Evolutionary conservation across 1,140 invertebrate species (phyloP).

Genomic region (Drosophila yakuba): DNA sequence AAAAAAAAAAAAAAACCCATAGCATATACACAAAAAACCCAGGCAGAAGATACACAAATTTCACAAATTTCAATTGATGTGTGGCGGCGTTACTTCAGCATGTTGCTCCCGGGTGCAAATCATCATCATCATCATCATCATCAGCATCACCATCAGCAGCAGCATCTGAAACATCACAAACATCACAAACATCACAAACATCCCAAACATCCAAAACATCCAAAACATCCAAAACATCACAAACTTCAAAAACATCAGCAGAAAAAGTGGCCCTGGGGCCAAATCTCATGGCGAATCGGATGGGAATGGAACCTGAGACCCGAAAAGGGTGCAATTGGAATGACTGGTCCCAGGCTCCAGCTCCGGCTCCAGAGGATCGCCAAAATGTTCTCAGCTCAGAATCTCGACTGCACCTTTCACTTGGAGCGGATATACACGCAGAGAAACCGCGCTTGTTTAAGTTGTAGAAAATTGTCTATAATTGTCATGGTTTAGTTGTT

Average conservation of each 20-base stretch:
- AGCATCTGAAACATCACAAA: slow-evolving; percentile 1
- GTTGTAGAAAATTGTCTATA: too few species aligned
- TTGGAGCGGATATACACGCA: slow-evolving; percentile 12
- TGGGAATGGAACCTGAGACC: slow-evolving; percentile 24
- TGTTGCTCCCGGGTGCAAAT: slow-evolving; percentile 6
- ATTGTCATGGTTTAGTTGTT: neutral
- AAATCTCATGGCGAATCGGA: slow-evolving; percentile 31
- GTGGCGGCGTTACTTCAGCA: slow-evolving; percentile 10
- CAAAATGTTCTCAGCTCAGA: slow-evolving; percentile 29
- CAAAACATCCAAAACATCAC: too few species aligned
- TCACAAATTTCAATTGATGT: slow-evolving; percentile 39
- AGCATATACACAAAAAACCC: neutral
- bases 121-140: slow-evolving; percentile 7
- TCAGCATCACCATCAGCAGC: too few species aligned
- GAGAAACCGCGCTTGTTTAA: neutral
- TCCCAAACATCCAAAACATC: too few species aligned
- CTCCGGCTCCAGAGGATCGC: neutral
- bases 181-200: too few species aligned
- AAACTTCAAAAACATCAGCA: neutral
- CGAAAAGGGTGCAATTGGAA: slow-evolving; percentile 10
- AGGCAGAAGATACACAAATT: slow-evolving; percentile 14
- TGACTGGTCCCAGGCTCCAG: neutral
- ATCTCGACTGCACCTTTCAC: slow-evolving; percentile 44
- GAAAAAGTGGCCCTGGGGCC: slow-evolving; percentile 14
- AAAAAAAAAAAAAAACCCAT: neutral